phyloP scores from a whole-genome alignment of 2,797 vertebrate species.

The Podargus strigoides region DNA sequence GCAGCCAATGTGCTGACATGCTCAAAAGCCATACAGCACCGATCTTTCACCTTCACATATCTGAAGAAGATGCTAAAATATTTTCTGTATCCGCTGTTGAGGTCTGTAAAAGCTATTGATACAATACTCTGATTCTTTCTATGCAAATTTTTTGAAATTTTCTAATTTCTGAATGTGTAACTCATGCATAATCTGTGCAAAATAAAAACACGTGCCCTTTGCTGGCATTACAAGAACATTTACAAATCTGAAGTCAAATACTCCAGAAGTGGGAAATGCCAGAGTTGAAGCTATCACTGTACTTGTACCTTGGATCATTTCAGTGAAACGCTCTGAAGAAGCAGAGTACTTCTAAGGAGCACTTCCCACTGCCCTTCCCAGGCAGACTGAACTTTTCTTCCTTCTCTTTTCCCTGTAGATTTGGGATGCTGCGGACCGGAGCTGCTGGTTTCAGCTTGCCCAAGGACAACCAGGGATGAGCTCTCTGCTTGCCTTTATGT shows the following conservation, averaged over 20 bases:
- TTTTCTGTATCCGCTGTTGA: conserved; percentile 74
- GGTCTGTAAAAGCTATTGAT: conserved; percentile 33
- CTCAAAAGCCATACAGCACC: conserved; percentile 76
- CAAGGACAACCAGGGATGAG: conserved; percentile 71
- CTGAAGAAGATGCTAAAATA: conserved; percentile 75
- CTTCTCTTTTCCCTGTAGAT: conserved; percentile 65
- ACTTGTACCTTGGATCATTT: not conserved
- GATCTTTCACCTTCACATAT: conserved; percentile 66
- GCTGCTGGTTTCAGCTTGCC: conserved; percentile 73
- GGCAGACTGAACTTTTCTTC: not conserved
- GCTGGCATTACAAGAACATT: not conserved
- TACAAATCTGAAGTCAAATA: not conserved
- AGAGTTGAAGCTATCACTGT: not conserved
- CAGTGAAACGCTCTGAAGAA: not conserved
- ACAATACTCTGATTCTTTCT: not conserved
- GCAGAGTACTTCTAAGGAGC: not conserved
- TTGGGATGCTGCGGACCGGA: conserved; percentile 79
- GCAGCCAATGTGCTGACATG: conserved; percentile 72
- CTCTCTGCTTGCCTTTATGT: conserved; percentile 72
- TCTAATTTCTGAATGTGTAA: not conserved
- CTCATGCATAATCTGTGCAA: not conserved
- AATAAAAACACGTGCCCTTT: not conserved
- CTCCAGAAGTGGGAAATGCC: not conserved
- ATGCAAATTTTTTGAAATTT: not conserved
- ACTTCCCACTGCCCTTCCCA: not conserved